phyloP scores from a whole-genome alignment of 2,888 invertebrate genomes.

The Yponomeuta evonymella region DNA sequence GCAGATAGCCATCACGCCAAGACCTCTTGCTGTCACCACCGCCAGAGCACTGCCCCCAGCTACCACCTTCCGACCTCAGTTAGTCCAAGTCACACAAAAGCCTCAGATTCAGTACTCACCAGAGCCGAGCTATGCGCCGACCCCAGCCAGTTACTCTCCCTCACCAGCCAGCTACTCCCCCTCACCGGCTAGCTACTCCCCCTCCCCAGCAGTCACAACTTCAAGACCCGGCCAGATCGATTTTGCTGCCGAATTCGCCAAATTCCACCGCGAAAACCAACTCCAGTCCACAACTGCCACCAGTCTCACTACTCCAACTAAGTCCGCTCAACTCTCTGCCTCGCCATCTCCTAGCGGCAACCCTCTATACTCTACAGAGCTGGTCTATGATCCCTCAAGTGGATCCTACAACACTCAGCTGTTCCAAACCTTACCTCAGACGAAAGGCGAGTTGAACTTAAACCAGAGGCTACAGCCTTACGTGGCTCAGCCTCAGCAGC shows the following conservation, averaged over 20 bases:
- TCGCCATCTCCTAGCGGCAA: slow-evolving; percentile 67
- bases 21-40: slow-evolving; percentile 71
- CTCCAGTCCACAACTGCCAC: slow-evolving; percentile 68
- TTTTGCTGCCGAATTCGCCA: slow-evolving; percentile 85
- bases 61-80: slow-evolving; percentile 80
- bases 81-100: slow-evolving; percentile 75
- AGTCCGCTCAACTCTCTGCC: slow-evolving; percentile 42
- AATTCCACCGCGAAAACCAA: slow-evolving; percentile 81
- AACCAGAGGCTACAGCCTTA: slow-evolving; percentile 86
- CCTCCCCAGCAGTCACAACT: slow-evolving; percentile 39
- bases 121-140: slow-evolving; percentile 66
- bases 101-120: slow-evolving; percentile 72
- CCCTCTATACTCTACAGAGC: slow-evolving; percentile 85
- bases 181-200: slow-evolving; percentile 26
- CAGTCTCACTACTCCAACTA: slow-evolving; percentile 49
- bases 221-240: slow-evolving; percentile 68
- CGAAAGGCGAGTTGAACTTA: slow-evolving; percentile 81
- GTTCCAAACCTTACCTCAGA: slow-evolving; percentile 85
- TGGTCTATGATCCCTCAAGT: slow-evolving; percentile 84
- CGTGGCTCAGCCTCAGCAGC: slow-evolving; percentile 78
- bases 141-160: slow-evolving; percentile 62
- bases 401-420: slow-evolving; percentile 88
- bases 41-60: slow-evolving; percentile 75
- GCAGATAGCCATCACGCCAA: slow-evolving; percentile 76
- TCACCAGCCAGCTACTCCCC: slow-evolving; percentile 43